These are phyloP conservation scores for Pinna nobilis DNA, from an alignment of 1,140 invertebrate genomes.

Conservation along the genomic window DNA sequence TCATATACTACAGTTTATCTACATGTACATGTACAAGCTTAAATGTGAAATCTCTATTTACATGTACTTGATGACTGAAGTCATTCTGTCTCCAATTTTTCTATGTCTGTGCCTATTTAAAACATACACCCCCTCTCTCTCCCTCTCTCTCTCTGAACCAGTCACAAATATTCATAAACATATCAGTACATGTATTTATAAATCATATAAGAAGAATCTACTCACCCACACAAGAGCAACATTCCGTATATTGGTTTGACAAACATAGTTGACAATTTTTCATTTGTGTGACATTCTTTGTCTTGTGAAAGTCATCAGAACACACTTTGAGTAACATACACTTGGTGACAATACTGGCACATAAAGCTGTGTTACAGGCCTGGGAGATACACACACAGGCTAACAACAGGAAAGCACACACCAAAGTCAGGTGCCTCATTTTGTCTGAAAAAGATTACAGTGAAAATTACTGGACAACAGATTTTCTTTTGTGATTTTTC, in stretches of 20 bases:
- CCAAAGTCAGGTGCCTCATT: too few relatives aligned
- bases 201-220: constrained; percentile 1
- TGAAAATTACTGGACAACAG: too few relatives aligned
- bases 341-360: constrained; percentile 95
- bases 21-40: too few relatives aligned
- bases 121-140: background rate
- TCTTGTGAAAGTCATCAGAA: constrained; percentile 87
- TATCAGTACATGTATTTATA: background rate
- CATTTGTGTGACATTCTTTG: constrained; percentile 89
- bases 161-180: background rate
- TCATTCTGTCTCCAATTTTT: background rate
- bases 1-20: too few relatives aligned
- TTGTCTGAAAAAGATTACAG: too few relatives aligned
- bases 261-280: constrained; percentile 94
- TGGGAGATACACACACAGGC: constrained; percentile 8
- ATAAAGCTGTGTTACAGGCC: constrained; percentile 90
- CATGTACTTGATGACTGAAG: background rate
- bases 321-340: constrained; percentile 97
- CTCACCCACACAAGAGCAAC: constrained; percentile 94
- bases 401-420: background rate
- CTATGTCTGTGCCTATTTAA: background rate
- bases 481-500: too few relatives aligned
- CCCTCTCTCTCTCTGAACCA: background rate
- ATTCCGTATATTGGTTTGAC: constrained; percentile 91
- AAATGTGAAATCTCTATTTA: background rate